Percentiles rank a stretch among this genome's conserved stretches.
Evolutionary conservation across 2,113 vertebrate genomes (phyloP).

Genomic region (Aegypius monachus): DNA sequence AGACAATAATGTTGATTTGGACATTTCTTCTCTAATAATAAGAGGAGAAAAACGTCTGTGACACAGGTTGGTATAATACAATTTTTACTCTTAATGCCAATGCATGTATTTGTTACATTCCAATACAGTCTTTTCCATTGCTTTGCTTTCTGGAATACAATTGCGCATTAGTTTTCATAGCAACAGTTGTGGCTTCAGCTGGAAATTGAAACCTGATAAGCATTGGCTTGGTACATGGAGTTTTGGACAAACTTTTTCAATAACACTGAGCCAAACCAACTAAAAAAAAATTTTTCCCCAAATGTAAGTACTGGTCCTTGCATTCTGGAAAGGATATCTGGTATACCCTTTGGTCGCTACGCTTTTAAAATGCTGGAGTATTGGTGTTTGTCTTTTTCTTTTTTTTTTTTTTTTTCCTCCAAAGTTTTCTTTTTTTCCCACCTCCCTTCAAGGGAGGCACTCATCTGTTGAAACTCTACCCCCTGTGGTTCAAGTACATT

Average conservation of each 20-base stretch:
- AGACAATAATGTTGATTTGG: neutral
- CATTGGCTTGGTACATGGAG: neutral
- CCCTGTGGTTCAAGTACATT: conserved; percentile 33
- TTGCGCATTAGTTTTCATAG: conserved; percentile 48
- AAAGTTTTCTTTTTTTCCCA: neutral
- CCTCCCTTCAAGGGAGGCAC: neutral
- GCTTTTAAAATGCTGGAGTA: neutral
- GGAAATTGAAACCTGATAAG: conserved; percentile 56
- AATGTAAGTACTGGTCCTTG: neutral
- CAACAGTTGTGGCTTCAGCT: conserved; percentile 31
- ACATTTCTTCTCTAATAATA: neutral
- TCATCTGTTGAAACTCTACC: neutral
- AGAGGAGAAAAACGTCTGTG: neutral
- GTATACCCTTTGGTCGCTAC: neutral
- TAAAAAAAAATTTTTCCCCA: neutral
- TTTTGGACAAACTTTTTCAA: conserved; percentile 16
- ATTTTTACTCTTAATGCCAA: neutral
- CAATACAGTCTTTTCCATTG: conserved; percentile 1
- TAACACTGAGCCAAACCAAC: conserved; percentile 15
- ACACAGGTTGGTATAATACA: neutral
- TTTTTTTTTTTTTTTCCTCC: rapidly evolving
- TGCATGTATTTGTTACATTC: neutral
- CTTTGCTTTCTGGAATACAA: conserved; percentile 39
- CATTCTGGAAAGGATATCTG: neutral
- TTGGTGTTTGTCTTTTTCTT: neutral